Evolutionary conservation across 2,113 vertebrate species (phyloP).

Genomic region (Oreochromis aureus): DNA sequence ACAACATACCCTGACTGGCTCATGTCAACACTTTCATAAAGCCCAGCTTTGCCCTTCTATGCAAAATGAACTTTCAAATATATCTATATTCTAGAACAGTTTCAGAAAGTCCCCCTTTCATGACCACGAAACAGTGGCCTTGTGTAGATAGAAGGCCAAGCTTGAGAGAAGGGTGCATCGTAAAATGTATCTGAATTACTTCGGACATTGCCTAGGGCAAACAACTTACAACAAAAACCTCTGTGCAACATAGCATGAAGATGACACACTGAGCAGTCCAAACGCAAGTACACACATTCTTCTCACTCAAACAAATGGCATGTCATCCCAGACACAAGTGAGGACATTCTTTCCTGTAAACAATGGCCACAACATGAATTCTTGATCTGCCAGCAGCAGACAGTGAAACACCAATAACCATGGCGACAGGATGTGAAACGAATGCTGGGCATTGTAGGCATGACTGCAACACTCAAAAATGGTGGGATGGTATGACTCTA

Average conservation of each 20-base stretch:
- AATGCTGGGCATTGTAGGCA: neutral
- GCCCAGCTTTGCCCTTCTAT: neutral
- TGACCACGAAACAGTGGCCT: neutral
- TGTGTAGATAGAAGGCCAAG: neutral
- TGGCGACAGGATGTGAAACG: neutral
- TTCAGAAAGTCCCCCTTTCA: neutral
- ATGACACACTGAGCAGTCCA: conserved; percentile 39
- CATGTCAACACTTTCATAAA: neutral
- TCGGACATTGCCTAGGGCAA: conserved; percentile 31
- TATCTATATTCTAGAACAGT: neutral
- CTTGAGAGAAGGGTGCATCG: neutral
- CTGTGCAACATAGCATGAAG: conserved; percentile 39
- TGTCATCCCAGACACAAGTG: conserved; percentile 42
- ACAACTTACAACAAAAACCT: conserved; percentile 47
- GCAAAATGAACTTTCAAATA: neutral
- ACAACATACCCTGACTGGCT: neutral
- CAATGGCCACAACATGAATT: conserved; percentile 48
- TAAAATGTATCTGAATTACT: conserved; percentile 23
- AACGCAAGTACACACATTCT: conserved; percentile 37
- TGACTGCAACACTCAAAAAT: neutral
- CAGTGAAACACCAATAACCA: conserved; percentile 24
- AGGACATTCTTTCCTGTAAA: conserved; percentile 54
- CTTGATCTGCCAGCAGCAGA: conserved; percentile 28
- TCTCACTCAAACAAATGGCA: conserved; percentile 40
- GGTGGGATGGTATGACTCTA: neutral